A percentile compares a stretch with the other conserved stretches of the same genome.
These are phyloP conservation scores for Leucophenga varia DNA, from an alignment of 1,140 invertebrate species.

Conservation along the genomic window DNA sequence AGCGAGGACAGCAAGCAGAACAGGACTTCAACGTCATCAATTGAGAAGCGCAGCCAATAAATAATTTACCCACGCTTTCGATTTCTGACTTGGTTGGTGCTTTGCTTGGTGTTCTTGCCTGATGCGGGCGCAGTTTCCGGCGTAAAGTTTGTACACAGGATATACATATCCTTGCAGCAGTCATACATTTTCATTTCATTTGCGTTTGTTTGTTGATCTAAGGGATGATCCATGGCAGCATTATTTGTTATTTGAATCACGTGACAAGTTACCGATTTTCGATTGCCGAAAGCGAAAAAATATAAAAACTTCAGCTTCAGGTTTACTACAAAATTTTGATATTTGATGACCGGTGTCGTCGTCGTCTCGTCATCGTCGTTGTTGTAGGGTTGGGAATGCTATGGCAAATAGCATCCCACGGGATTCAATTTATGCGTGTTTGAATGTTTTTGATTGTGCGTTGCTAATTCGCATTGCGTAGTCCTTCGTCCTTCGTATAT, in stretches of 20 bases:
- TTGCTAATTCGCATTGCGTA: slow-evolving; percentile 53
- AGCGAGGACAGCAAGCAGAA: slow-evolving; percentile 6
- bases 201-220: slow-evolving; percentile 5
- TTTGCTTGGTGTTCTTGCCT: no score
- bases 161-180: no score
- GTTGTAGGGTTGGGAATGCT: slow-evolving; percentile 27
- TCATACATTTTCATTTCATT: no score
- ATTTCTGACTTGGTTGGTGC: background rate
- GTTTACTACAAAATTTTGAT: no score
- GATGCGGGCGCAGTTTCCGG: slow-evolving; percentile 22
- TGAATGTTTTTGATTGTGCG: slow-evolving; percentile 52
- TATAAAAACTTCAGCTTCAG: no score
- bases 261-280: slow-evolving; percentile 40
- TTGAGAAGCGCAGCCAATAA: slow-evolving; percentile 7
- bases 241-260: slow-evolving; percentile 53
- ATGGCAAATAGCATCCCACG: slow-evolving; percentile 45
- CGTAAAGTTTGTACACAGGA: no score
- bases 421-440: slow-evolving; percentile 54
- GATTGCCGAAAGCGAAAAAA: no score
- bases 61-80: slow-evolving; percentile 28
- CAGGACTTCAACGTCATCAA: slow-evolving; percentile 21
- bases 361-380: no score
- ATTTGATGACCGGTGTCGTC: no score
- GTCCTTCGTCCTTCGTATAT: no score
- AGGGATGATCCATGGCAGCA: slow-evolving; percentile 38